Percentiles rank a stretch among this genome's conserved stretches.
Conservation (phyloP, 2,797 vertebrate genomes). For the Macroramphosus scolopax region DNA sequence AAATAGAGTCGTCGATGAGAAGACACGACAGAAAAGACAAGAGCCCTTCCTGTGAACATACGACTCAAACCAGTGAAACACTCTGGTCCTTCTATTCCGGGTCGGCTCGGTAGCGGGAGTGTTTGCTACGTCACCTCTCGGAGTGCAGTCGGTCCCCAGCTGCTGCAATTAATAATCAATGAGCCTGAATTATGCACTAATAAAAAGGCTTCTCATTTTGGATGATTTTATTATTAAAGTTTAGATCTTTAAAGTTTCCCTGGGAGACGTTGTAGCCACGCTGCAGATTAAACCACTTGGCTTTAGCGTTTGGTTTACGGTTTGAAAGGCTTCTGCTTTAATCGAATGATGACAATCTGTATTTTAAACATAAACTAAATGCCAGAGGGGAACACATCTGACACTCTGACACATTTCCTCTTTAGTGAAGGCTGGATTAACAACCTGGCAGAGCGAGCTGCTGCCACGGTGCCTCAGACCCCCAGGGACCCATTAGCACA, state of each 20-base stretch:
- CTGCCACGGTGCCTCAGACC: no score
- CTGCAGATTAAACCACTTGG: constrained; percentile 29
- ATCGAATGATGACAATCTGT: no score
- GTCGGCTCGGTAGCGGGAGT: constrained; percentile 49
- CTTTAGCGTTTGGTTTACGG: constrained; percentile 4
- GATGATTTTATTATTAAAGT: constrained; percentile 68
- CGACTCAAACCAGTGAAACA: constrained; percentile 12
- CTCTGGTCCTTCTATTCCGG: constrained; percentile 16
- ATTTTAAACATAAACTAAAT: neutral
- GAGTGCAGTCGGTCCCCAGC: constrained; percentile 50
- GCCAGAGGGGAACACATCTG: neutral
- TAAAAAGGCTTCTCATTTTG: constrained; percentile 64
- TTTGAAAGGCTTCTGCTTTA: constrained; percentile 6
- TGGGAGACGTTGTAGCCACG: constrained; percentile 28
- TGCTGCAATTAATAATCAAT: constrained; percentile 65
- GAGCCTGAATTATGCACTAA: constrained; percentile 71
- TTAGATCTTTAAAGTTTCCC: constrained; percentile 51
- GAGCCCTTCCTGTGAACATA: constrained; percentile 8
- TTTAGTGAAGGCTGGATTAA: constrained; percentile 6
- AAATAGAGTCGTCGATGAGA: no score
- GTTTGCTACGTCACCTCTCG: constrained; percentile 60
- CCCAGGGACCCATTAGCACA: neutral
- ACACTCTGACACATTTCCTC: neutral
- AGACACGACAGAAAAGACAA: constrained; percentile 17
- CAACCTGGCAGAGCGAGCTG: no score